Conservation (phyloP, 1,140 invertebrate genomes). For the Ridgeia piscesae region DNA sequence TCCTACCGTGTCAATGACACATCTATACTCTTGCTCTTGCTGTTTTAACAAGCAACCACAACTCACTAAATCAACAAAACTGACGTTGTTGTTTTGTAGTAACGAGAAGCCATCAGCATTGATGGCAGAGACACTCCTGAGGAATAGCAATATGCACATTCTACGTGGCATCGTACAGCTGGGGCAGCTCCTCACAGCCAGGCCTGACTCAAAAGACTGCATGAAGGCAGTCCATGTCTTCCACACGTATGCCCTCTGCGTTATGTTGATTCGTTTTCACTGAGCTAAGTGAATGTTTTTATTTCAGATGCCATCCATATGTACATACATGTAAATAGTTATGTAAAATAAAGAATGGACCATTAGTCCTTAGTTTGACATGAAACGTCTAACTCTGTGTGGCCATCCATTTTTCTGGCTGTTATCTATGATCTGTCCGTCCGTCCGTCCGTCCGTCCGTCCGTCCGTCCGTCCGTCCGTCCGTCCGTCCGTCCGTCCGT, state of each 20-base stretch:
- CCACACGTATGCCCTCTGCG: slow-evolving; percentile 42
- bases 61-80: not conserved
- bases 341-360: too few relatives aligned
- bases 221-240: slow-evolving; percentile 50
- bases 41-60: not conserved
- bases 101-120: slow-evolving; percentile 35
- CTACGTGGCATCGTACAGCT: slow-evolving; percentile 49
- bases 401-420: too few relatives aligned
- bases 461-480: too few relatives aligned
- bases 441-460: too few relatives aligned
- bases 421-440: too few relatives aligned
- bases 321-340: too few relatives aligned
- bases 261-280: not conserved
- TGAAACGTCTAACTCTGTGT: too few relatives aligned
- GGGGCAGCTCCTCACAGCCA: slow-evolving; percentile 40
- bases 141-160: slow-evolving; percentile 50
- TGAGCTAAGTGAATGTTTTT: not conserved
- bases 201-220: slow-evolving; percentile 43
- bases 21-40: too few relatives aligned
- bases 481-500: too few relatives aligned
- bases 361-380: too few relatives aligned
- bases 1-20: too few relatives aligned
- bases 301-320: not conserved
- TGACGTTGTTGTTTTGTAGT: not conserved
- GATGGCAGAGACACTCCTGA: slow-evolving; percentile 41